Conservation (phyloP, 2,888 invertebrate species). For the Lochmaea crataegi region DNA sequence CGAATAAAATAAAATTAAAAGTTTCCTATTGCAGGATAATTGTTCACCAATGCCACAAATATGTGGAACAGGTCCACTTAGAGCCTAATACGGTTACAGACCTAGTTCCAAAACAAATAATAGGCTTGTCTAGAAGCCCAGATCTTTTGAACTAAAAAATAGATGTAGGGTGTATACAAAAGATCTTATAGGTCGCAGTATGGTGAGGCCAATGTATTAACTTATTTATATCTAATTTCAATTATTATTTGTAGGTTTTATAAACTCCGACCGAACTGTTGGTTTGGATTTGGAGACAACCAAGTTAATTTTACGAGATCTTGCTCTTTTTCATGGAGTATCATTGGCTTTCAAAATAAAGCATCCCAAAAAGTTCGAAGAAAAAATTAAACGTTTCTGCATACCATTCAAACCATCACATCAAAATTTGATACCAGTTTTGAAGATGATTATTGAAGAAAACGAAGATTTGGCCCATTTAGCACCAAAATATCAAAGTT, state of each 20-base stretch:
- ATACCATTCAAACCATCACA: neutral
- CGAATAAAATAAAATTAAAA: no score
- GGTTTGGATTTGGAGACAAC: slow-evolving; percentile 67
- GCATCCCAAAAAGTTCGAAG: slow-evolving; percentile 62
- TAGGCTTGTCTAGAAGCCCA: no score
- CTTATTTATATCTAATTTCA: no score
- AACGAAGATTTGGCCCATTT: slow-evolving; percentile 19
- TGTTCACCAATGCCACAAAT: no score
- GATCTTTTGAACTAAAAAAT: no score
- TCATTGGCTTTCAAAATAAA: slow-evolving; percentile 67
- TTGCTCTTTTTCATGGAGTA: slow-evolving; percentile 70
- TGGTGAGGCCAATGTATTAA: no score
- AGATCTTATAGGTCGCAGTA: no score
- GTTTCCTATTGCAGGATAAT: no score
- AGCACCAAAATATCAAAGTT: slow-evolving; percentile 9
- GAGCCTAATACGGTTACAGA: no score
- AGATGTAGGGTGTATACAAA: no score
- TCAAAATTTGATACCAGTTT: neutral
- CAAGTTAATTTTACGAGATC: slow-evolving; percentile 62
- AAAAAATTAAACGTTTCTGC: slow-evolving; percentile 59
- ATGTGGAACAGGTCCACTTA: no score
- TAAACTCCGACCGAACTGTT: slow-evolving; percentile 64
- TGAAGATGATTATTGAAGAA: slow-evolving; percentile 22
- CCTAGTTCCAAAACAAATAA: no score
- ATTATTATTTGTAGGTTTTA: slow-evolving; percentile 62